Base-by-base conservation (phyloP, 53 echinoderm and acorn worm genomes). In the Paelopatides confundens region DNA sequence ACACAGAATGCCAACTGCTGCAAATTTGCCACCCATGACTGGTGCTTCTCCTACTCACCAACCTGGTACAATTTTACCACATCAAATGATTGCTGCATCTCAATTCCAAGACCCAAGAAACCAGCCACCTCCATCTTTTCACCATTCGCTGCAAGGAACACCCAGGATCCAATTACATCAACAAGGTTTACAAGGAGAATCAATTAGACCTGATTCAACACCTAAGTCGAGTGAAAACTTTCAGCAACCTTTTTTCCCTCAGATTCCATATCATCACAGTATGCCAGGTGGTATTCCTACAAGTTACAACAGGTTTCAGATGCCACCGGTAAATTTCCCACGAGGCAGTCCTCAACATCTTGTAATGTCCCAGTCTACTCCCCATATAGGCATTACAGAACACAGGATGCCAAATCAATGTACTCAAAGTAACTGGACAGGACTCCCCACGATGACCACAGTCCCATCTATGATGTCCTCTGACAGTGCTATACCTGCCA, bases 401-500 rank as follows among this genome's bases (percentile, higher is more conserved):
- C 31, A 52, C 17, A 79, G 33, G 2, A 79, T 79, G 58, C 79
- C 51, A 31, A 17, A 29, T 46, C 79, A 43, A 52, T 53, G 52
- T 10, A 47, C 79, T 31, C 79, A 79, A 33, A 30, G 52, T 31
- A 79, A 79, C 32, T 79, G 79, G 79, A 24, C 79, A 50, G 54
- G 49, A 5, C 48, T 26, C 0, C 3, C 51, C 26, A 17, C 79
- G 58, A 43, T 91, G 63, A 70, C 85, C 74, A 85, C 81, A 77
- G 85, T 91, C 77, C 48, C 33, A 14, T 35, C 90, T 90, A 15
- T 87, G 69, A 51, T 85, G 77, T 50, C 91, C 79, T 51, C 89
- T 82, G 37, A 65, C 52, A 17, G 65, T 47, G 62, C 37, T 63
- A 29, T 84, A 76, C 36, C 77, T 65, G 31, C 90, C 47, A 51